Base-by-base conservation (phyloP, 2,113 vertebrate species). In the Corythornis vintsioides region DNA sequence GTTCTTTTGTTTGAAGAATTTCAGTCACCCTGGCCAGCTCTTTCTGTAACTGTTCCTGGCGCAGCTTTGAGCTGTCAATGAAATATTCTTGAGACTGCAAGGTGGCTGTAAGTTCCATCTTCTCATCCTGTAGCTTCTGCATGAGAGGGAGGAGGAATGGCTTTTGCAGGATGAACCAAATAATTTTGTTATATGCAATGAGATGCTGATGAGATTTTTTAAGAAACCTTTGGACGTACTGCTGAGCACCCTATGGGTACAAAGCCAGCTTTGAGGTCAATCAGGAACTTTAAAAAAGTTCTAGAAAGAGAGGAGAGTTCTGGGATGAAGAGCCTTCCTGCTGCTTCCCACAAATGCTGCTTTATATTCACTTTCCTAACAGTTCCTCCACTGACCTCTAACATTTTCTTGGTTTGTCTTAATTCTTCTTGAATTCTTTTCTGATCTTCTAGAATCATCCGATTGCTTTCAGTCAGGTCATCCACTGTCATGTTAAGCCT, bases 51-150 rank as follows among this genome's bases (percentile, higher is more conserved):
- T 98, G 97, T 7, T 99, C 98, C 64, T 96, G 96, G 55, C 98
- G 98, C 15, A 97, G 63, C 91, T 96, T 98, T 53, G 97, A 82
- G 63, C 96, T 97, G 33, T 22, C 95, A 55, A 98, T 96, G 76
- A 98, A 97, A 78, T 98, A 92, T 80, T 98, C 98, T 92, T 98
- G 98, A 84, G 97, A 97, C 67, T 98, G 97, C 88, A 98, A 94
- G 22, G 97, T 97, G 76, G 97, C 96, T 56, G 88, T 97, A 50
- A 98, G 97, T 45, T 98, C 98, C 65, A 95, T 97, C 87, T 98
- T 98, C 93, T 98, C 98, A 90, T 98, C 98, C 67, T 97, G 97
- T 11, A 98, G 92, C 50, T 97, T 89, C 98, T 99, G 92, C 33
- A 90, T 0, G 6, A 73, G n/a, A 86, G 18, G 47, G 13, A 86